These are phyloP conservation scores for Aphidius gifuensis DNA, from an alignment of 1,140 invertebrate genomes.

Conservation along the genomic window DNA sequence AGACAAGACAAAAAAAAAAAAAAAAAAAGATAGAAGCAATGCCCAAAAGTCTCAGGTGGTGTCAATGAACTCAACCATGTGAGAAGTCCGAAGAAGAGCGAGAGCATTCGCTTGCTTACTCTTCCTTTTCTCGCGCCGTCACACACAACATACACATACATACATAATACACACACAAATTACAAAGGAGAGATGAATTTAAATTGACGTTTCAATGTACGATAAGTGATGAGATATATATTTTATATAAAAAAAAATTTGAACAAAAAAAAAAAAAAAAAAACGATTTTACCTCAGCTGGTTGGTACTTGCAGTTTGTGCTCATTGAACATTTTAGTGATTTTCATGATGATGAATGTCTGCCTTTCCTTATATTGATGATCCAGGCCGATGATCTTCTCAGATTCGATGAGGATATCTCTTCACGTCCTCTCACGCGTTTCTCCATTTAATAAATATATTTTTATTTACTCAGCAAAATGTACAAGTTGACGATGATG, in stretches of 20 bases:
- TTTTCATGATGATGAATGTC: slow-evolving; percentile 33
- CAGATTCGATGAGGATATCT: slow-evolving; percentile 49
- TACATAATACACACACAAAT: too few relatives aligned
- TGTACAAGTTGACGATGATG: slow-evolving; percentile 19
- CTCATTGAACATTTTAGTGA: too few relatives aligned
- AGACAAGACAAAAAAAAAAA: too few relatives aligned
- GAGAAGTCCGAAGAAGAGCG: slow-evolving; percentile 37
- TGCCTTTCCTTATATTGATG: slow-evolving; percentile 54
- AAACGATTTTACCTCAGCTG: too few relatives aligned
- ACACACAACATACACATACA: too few relatives aligned
- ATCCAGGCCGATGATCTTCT: slow-evolving; percentile 49
- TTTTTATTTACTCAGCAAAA: slow-evolving; percentile 31
- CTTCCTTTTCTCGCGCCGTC: too few relatives aligned
- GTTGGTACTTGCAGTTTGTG: too few relatives aligned
- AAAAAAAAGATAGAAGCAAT: slow-evolving; percentile 33
- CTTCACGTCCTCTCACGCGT: slow-evolving; percentile 44
- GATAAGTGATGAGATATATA: too few relatives aligned
- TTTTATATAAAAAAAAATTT: too few relatives aligned
- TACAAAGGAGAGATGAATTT: too few relatives aligned
- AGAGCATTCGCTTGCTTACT: neutral
- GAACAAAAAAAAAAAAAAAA: too few relatives aligned
- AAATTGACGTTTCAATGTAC: too few relatives aligned
- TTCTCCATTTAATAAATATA: slow-evolving; percentile 20
- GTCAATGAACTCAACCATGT: slow-evolving; percentile 53
- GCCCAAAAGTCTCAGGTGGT: slow-evolving; percentile 51